Evolutionary conservation across 2,888 invertebrate genomes (phyloP).

Genomic region (Acanthosepion pharaonis): DNA sequence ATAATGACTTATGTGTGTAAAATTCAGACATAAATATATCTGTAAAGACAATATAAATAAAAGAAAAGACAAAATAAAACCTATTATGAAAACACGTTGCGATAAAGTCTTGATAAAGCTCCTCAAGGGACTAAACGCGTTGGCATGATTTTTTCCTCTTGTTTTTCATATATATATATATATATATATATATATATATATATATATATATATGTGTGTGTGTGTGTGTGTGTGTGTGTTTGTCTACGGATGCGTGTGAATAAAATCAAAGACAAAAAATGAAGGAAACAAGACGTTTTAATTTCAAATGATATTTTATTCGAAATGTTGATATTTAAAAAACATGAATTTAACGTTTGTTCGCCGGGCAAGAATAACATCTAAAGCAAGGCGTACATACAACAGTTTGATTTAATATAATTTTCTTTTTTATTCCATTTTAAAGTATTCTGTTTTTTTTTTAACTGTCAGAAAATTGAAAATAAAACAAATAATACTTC

Average conservation of each 20-base stretch:
- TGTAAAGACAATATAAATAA: too few relatives aligned
- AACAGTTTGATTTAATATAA: not conserved
- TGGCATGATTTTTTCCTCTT: too few relatives aligned
- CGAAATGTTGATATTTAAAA: not conserved
- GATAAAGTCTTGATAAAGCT: too few relatives aligned
- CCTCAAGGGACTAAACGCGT: too few relatives aligned
- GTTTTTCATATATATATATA: too few relatives aligned
- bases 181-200: too few relatives aligned
- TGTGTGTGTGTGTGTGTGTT: too few relatives aligned
- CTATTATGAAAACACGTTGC: too few relatives aligned
- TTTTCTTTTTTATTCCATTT: not conserved
- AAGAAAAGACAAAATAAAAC: too few relatives aligned
- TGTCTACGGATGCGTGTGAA: not conserved
- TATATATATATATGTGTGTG: too few relatives aligned
- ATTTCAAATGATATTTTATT: not conserved
- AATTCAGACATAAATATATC: too few relatives aligned
- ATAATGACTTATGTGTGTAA: too few relatives aligned
- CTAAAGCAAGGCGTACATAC: slow-evolving; percentile 7
- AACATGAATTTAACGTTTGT: not conserved
- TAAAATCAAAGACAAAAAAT: not conserved
- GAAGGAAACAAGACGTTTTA: not conserved
- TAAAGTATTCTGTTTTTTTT: not conserved
- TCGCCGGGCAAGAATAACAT: slow-evolving; percentile 33
- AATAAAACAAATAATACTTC: not conserved
- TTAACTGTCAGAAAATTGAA: not conserved